phyloP scores from a whole-genome alignment of 2,797 vertebrate genomes.

The Hozukius guyotensis region DNA sequence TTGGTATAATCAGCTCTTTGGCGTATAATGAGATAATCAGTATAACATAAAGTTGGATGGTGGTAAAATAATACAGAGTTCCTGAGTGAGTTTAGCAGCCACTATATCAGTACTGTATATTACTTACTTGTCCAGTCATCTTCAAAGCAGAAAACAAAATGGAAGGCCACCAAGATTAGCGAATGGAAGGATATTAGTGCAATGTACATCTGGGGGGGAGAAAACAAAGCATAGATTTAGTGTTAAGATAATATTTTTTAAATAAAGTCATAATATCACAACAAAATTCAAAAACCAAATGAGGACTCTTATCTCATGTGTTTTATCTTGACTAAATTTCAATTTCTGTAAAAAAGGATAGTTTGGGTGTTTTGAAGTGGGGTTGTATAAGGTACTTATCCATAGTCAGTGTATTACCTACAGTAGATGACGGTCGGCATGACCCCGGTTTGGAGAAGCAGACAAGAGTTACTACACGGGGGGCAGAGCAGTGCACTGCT shows the following conservation, averaged over 20 bases:
- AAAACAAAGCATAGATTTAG: constrained; percentile 64
- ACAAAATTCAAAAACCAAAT: not conserved
- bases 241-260: not conserved
- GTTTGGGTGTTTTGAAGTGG: not conserved
- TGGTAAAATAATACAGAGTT: too few relatives aligned
- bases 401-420: too few relatives aligned
- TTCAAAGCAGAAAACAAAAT: constrained; percentile 96
- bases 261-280: not conserved
- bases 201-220: constrained; percentile 93
- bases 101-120: not conserved
- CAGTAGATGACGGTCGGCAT: too few relatives aligned
- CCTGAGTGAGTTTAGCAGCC: not conserved
- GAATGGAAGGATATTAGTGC: constrained; percentile 95
- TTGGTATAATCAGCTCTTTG: not conserved
- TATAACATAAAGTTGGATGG: not conserved
- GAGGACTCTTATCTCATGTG: too few relatives aligned
- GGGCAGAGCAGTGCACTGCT: too few relatives aligned
- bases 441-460: too few relatives aligned
- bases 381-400: too few relatives aligned
- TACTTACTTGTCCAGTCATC: constrained; percentile 97
- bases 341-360: too few relatives aligned
- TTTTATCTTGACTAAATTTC: not conserved
- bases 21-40: not conserved
- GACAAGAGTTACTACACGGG: too few relatives aligned
- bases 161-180: constrained; percentile 93